phyloP scores from a whole-genome alignment of 2,888 invertebrate genomes.

The Drosophila mulleri region DNA sequence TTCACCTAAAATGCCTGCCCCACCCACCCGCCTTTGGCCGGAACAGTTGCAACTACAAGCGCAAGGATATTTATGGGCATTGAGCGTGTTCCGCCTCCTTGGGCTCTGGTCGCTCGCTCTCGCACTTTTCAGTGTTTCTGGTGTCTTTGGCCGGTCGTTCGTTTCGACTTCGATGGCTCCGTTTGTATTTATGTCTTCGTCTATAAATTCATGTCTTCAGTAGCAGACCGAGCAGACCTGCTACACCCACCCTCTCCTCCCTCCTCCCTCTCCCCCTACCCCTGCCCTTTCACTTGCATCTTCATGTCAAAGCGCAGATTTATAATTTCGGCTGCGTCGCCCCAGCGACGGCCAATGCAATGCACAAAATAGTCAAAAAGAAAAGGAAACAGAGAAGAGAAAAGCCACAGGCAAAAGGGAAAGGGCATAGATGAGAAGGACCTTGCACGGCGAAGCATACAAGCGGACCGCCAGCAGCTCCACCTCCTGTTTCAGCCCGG shows the following conservation, averaged over 20 bases:
- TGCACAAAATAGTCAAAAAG: slow-evolving; percentile 49
- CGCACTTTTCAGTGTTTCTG: slow-evolving; percentile 57
- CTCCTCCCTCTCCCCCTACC: too few species aligned
- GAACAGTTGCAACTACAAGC: slow-evolving; percentile 54
- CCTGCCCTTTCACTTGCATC: slow-evolving; percentile 59
- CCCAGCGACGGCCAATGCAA: slow-evolving; percentile 50
- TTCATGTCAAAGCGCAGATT: slow-evolving; percentile 83
- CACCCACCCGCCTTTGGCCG: slow-evolving; percentile 28
- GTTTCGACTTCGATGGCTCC: slow-evolving; percentile 67
- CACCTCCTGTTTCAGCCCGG: slow-evolving; percentile 27
- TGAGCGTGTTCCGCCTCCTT: slow-evolving; percentile 80
- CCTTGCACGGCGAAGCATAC: neutral
- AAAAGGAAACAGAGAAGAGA: neutral
- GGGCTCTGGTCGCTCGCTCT: slow-evolving; percentile 37
- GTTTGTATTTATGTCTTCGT: slow-evolving; percentile 75
- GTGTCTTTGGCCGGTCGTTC: slow-evolving; percentile 73
- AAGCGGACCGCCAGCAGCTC: slow-evolving; percentile 1
- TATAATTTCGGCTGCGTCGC: slow-evolving; percentile 77
- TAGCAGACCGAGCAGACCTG: slow-evolving; percentile 37
- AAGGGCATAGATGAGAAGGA: neutral
- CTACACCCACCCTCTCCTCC: neutral
- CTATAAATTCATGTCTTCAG: slow-evolving; percentile 81
- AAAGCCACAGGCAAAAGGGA: neutral
- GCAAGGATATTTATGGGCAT: slow-evolving; percentile 80
- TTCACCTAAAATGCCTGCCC: slow-evolving; percentile 74